Evolutionary conservation across 2,113 vertebrate species (phyloP).

Genomic region (Platycercus adscitus): DNA sequence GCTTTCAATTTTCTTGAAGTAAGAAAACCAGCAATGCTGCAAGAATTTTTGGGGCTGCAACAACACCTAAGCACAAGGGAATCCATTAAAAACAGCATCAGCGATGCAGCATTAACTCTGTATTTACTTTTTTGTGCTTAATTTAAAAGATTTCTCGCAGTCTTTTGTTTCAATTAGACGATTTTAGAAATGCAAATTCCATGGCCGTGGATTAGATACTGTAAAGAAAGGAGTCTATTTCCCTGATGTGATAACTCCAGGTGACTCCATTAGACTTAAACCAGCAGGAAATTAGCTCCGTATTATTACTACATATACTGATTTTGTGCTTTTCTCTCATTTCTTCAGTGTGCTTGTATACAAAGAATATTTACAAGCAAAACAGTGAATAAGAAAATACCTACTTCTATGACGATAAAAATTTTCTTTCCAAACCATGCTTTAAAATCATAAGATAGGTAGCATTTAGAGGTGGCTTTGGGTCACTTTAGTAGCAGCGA

Average conservation of each 20-base stretch:
- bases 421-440: background rate
- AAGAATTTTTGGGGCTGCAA: background rate
- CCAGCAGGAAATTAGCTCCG: background rate
- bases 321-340: background rate
- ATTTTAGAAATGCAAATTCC: background rate
- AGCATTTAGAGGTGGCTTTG: background rate
- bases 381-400: background rate
- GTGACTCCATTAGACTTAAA: background rate
- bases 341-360: background rate
- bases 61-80: background rate
- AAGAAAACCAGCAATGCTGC: background rate
- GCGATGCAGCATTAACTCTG: background rate
- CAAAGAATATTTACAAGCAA: background rate
- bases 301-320: background rate
- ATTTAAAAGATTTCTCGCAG: background rate
- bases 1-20: slow-evolving; percentile 1
- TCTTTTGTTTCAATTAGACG: background rate
- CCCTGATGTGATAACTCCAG: background rate
- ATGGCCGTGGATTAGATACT: background rate
- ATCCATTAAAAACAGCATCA: background rate
- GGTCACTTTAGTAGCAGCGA: background rate
- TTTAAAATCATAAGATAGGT: background rate
- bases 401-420: background rate
- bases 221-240: background rate
- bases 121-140: slow-evolving; percentile 1